Base-by-base conservation (phyloP, 2,888 invertebrate species). In the Tiphia femorata region DNA sequence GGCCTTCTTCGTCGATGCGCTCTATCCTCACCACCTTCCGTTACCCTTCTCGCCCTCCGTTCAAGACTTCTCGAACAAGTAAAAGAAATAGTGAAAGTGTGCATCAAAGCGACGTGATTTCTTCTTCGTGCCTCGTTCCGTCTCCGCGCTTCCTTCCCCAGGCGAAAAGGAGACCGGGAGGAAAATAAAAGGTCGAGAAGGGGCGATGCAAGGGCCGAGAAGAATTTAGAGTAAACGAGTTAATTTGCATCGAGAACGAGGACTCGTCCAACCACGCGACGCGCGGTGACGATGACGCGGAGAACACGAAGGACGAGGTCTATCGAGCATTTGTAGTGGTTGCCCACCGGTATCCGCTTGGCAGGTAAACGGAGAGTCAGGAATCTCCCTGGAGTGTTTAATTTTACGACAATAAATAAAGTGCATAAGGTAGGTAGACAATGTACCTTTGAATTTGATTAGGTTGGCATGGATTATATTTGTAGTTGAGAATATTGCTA, bases 221-320 rank as follows among this genome's bases (percentile, higher is more conserved):
- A 55, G 63, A 64, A 73, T 73, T 65, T 63, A 54, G 52, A 49
- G 64, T 59, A 63, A 72, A 73, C 73, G 69, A 70, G 73, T 73
- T 73, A 73, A 73, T 73, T 73, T 73, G 69, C 73, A 73, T 73
- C 58, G 66, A 64, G 61, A 73, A 67, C 68, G 68, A 62, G 53
- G 56, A 49, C 38, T 49, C 51, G 58, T 37, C 30, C 50, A 38
- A 47, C 16, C 49, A 38, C 25, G 19, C 47, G 47, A 20, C 21
- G 53, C 37, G 49, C 40, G 58, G 57, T 58, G 57, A 67, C 50
- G 65, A 58, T 55, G 64, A 56, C 48, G 59, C 4, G 2, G 16
- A 37, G 37, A 21, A 41, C 49, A 37, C 29, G 33, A 33, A n/a
- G 33, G 14, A 12, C 47, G 42, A 27, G 19, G 7, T n/a, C n/a